Evolutionary conservation across 64 coral and sea anemone species (phyloP), one percentile per base, ranked within the genome.

Genomic region (Pocillopora verrucosa): DNA sequence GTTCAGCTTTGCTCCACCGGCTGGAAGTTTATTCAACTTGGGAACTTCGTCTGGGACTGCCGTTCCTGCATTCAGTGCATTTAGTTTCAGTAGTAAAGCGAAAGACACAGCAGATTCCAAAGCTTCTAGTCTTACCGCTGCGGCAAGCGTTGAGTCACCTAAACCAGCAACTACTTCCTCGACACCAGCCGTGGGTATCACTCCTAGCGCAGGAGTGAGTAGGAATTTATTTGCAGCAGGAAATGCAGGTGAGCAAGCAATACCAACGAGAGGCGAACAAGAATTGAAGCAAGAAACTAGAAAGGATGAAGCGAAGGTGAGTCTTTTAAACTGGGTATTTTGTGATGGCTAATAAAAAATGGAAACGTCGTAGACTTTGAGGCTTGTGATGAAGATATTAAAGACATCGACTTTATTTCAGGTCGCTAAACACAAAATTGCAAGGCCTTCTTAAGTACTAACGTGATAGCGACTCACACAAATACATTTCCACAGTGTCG

Each of bases 211-310:
- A 1, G 72, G 63, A 58, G 82, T 85, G 36, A 85, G 82, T n/a
- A 85, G 82, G n/a, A 85, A 72, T 85, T 72, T 72, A 72, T 85
- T 85, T 85, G 82, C 64, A 72, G 41, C 36, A 25, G 65, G 65
- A 38, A 65, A 72, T 57, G 34, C 4, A 72, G 56, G 11, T 24
- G 22, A 22, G 25, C 20, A 17, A 58, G 4, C 38, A 70, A 19
- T 22, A 70, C 10, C 63, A 26, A 57, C 65, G 24, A 45, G n/a
- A 56, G 16, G 67, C 1, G 63, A 68, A 1, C 63, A 85, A 70
- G 64, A 72, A 37, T 10, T 25, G 2, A 72, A 38, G 22, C 67
- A 26, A 38, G 65, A 85, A 70, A 24, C 5, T 20, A 70, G 20
- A 11, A 70, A 70, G 67, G 67, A 70, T 20, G 67, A 11, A 70